Base-by-base conservation (phyloP, 2,113 vertebrate genomes). In the Galemys pyrenaicus region DNA sequence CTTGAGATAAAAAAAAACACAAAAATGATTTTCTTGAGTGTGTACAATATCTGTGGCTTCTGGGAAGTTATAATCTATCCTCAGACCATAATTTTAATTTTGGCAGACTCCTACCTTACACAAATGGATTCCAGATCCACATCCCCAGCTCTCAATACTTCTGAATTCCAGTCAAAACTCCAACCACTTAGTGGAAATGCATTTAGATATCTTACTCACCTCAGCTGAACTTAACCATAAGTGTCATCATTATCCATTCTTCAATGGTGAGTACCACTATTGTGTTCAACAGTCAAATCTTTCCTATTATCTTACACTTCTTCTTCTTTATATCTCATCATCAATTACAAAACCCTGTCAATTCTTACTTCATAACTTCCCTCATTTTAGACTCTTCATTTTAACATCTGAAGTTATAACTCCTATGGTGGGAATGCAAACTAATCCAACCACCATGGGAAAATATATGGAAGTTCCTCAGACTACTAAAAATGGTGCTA, bases 121-220 rank as follows among this genome's bases (percentile, higher is more conserved):
- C 49, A 80, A 83, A 84, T 88, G 67, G 70, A 49, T 95, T 96
- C 91, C 87, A 91, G 94, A 91, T 93, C 78, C 78, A 54, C 93
- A 93, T 77, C 71, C 91, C 49, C 68, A 87, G 58, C 64, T 87
- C 95, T 96, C 70, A 91, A 80, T 39, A 65, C 37, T 65, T 82
- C 41, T 88, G 71, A 67, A 88, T 88, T 62, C 41, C n/a, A 80
- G 87, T 73, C 35, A 74, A 84, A 56, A 60, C n/a, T 83, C 77
- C 77, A 95, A 15, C 73, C 37, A 37, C n/a, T 80, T 74, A 17
- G 62, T 87, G 86, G 73, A 68, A 95, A 91, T 78, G 44, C 6
- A 68, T 56, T 84, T 91, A 49, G 65, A 56, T 62, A 35, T 22
- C 39, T 35, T 91, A 37, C 22, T 95, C 37, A 74, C 87, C 87